Base-by-base conservation (phyloP, 2,797 vertebrate genomes). In the Scleropages formosus region DNA sequence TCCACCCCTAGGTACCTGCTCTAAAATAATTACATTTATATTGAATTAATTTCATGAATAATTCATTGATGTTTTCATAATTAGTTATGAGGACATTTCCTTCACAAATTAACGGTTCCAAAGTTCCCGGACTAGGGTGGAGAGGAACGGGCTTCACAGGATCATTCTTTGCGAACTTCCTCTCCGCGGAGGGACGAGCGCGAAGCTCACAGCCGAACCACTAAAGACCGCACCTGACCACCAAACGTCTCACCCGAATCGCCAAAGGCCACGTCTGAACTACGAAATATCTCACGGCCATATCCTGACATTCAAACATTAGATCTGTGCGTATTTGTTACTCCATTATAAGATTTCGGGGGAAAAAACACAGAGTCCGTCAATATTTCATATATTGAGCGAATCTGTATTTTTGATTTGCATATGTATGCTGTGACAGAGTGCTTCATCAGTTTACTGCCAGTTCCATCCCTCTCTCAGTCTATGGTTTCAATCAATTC, bases 11-110 rank as follows among this genome's bases (percentile, higher is more conserved):
- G 72, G 80, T 81, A 77, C 61, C 59, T 46, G 20, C 51, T 8
- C 22, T 78, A 7, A 79, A 77, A 79, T 81, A 79, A 83, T 83
- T 84, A 79, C 64, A 80, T 77, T 80, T 74, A 79, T 78, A 62
- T 76, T 80, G 72, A 73, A 79, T 76, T 82, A 77, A 81, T 82
- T 77, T 58, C 79, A 81, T 86, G 78, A 83, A 82, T 86, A 77
- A 88, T 82, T 88, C 49, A 86, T 76, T 20, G 24, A 22, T 69
- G 72, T 15, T 47, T 26, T 39, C 74, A 77, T 65, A 81, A 84
- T 76, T 77, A 72, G 77, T 81, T 75, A 49, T 70, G 65, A 74
- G 60, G 27, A 74, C 74, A 62, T 27, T 58, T 68, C 75, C 75
- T 1, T 39, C 46, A 74, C 60, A 62, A 76, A 24, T 56, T 67